phyloP scores from a whole-genome alignment of 2,113 vertebrate species.

The Notiomystis cincta region DNA sequence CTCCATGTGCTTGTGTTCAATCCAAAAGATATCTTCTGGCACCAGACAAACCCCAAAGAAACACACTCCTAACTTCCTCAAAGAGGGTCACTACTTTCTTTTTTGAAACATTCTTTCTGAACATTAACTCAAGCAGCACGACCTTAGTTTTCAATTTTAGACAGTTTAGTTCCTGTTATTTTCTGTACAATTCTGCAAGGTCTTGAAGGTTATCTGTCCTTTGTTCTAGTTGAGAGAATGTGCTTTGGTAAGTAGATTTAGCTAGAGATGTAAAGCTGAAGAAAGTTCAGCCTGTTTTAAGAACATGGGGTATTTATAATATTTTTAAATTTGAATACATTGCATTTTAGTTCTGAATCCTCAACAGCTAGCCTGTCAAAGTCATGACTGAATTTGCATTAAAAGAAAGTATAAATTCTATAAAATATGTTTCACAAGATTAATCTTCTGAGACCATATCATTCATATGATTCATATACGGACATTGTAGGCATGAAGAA shows the following conservation, averaged over 20 bases:
- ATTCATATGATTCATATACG: not conserved
- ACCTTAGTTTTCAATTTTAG: not conserved
- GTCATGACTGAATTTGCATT: not conserved
- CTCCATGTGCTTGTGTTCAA: not conserved
- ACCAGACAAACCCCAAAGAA: not conserved
- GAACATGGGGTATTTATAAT: not conserved
- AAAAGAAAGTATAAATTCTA: not conserved
- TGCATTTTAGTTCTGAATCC: not conserved
- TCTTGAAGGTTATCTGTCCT: conserved; percentile 33
- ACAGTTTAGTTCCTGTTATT: conserved; percentile 52
- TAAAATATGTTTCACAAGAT: not conserved
- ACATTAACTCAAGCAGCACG: not conserved
- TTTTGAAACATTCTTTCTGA: not conserved
- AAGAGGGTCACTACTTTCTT: not conserved
- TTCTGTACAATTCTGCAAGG: not conserved
- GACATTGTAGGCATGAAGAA: not conserved
- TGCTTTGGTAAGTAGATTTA: not conserved
- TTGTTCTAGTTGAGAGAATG: not conserved
- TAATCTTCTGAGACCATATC: not conserved
- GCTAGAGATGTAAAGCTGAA: not conserved
- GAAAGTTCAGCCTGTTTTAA: not conserved
- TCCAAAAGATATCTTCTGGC: not conserved
- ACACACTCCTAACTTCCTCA: not conserved
- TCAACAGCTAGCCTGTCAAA: not conserved
- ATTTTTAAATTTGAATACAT: not conserved